These are phyloP conservation scores for Clarias magur DNA, from an alignment of 2,113 vertebrate genomes.

Conservation along the genomic window DNA sequence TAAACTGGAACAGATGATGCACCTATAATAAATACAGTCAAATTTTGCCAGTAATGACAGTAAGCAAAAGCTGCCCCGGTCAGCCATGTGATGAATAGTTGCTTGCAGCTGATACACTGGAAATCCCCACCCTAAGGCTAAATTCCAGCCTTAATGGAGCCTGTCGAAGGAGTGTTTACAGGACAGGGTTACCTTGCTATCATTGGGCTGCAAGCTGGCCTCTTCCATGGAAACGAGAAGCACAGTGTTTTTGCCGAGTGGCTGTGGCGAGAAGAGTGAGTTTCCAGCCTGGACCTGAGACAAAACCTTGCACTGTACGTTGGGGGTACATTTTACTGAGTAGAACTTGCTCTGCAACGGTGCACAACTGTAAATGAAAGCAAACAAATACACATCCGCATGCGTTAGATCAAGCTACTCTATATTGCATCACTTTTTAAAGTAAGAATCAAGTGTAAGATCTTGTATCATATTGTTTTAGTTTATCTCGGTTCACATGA, in stretches of 20 bases:
- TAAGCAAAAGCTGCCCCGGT: background rate
- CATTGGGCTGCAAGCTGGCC: constrained; percentile 76
- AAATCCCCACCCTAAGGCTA: background rate
- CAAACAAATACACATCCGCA: background rate
- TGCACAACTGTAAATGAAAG: constrained; percentile 73
- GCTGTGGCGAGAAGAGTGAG: constrained; percentile 58
- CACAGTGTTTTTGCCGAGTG: constrained; percentile 65
- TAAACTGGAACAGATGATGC: background rate
- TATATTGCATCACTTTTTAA: constrained; percentile 23
- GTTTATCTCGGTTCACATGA: background rate
- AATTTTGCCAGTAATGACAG: background rate
- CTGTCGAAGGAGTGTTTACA: background rate
- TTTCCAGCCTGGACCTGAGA: background rate
- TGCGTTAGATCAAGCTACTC: background rate
- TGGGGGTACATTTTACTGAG: constrained; percentile 76
- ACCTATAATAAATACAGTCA: background rate
- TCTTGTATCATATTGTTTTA: background rate
- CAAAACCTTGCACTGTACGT: constrained; percentile 70
- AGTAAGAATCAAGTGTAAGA: constrained; percentile 24
- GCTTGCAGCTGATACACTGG: background rate
- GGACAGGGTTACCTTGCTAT: constrained; percentile 79
- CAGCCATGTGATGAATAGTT: background rate
- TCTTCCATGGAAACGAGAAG: constrained; percentile 77
- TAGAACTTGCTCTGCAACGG: constrained; percentile 76
- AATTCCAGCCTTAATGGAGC: background rate